A percentile compares a stretch with the other conserved stretches of the same genome.
Evolutionary conservation across 1,140 invertebrate genomes (phyloP).

Genomic region (Steinernema khuongi): DNA sequence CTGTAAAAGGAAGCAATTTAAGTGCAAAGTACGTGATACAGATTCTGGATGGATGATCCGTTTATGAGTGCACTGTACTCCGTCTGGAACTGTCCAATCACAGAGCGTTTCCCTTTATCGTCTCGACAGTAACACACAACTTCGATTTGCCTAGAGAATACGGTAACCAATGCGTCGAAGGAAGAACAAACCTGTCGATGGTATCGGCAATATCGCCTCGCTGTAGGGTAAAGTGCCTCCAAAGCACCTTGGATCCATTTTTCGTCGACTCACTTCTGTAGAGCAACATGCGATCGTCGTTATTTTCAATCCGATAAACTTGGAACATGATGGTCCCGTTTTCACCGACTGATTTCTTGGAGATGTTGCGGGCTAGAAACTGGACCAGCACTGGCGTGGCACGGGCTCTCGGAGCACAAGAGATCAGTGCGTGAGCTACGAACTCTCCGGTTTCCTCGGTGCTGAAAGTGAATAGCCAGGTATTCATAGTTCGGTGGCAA

Average conservation of each 20-base stretch:
- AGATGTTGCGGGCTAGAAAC: slow-evolving; percentile 26
- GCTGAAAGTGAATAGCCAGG: slow-evolving; percentile 29
- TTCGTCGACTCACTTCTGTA: slow-evolving; percentile 49
- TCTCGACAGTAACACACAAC: slow-evolving; percentile 42
- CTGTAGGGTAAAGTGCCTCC: slow-evolving; percentile 43
- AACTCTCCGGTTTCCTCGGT: slow-evolving; percentile 44
- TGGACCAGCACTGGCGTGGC: slow-evolving; percentile 49
- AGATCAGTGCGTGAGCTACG: slow-evolving; percentile 44
- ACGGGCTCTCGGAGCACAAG: slow-evolving; percentile 41
- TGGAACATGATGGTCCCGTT: background rate
- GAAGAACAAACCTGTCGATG: slow-evolving; percentile 13
- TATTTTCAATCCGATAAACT: slow-evolving; percentile 27
- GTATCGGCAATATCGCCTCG: slow-evolving; percentile 40
- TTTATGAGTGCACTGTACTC: slow-evolving; percentile 37
- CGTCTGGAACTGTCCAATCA: slow-evolving; percentile 37
- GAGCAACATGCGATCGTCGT: slow-evolving; percentile 29
- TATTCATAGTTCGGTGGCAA: slow-evolving; percentile 24
- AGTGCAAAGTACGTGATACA: slow-evolving; percentile 40
- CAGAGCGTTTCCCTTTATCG: slow-evolving; percentile 29
- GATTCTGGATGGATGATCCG: slow-evolving; percentile 31
- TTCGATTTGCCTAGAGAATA: slow-evolving; percentile 38
- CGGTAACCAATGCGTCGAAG: background rate
- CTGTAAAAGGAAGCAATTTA: background rate
- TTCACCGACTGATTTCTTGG: background rate
- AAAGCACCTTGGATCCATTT: slow-evolving; percentile 39